Base-by-base conservation (phyloP, 2,888 invertebrate genomes). In the Autographa gamma region DNA sequence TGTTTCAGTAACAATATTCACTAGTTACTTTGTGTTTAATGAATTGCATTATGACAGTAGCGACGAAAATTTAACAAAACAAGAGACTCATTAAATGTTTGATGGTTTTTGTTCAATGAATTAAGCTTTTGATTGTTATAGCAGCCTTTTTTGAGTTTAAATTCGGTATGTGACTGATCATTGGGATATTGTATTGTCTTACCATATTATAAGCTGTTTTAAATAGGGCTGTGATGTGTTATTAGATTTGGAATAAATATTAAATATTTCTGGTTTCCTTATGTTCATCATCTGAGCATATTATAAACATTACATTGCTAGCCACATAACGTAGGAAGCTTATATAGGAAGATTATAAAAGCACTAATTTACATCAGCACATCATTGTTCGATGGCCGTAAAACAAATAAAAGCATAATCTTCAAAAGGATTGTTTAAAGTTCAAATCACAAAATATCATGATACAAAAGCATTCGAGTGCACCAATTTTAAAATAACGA, bases 401-500 rank as follows among this genome's bases (percentile, higher is more conserved):
- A 8, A 52, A 18, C 0, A 6, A 52, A 54, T 11, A 52, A 13
- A 48, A 1, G n/a, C n/a, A 5, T 3, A 25, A 19, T 56, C 25
- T 25, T 19, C 2, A 8, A 25, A 43, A 14, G 18, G 7, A 11
- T 41, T 43, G 18, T 80, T 63, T 58, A 62, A 77, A 68, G 43
- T 60, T 63, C 68, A 54, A 62, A 80, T 69, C 60, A 18, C 59
- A 60, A 48, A 78, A 77, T 77, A 77, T 69, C 78, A 73, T 80
- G 77, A 81, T 73, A 65, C 66, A 71, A 71, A 70, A 67, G 72
- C 25, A 69, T 76, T 81, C 60, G 61, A 77, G 77, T 69, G 69
- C 60, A 74, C 73, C 73, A 69, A 68, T 81, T 73, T 71, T 65
- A 76, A 65, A 74, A 77, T 71, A 76, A 81, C 72, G 63, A 69